Evolutionary conservation across 2,888 invertebrate genomes (phyloP), one percentile per base, ranked within the genome.

Genomic region (Augiades crinisus): DNA sequence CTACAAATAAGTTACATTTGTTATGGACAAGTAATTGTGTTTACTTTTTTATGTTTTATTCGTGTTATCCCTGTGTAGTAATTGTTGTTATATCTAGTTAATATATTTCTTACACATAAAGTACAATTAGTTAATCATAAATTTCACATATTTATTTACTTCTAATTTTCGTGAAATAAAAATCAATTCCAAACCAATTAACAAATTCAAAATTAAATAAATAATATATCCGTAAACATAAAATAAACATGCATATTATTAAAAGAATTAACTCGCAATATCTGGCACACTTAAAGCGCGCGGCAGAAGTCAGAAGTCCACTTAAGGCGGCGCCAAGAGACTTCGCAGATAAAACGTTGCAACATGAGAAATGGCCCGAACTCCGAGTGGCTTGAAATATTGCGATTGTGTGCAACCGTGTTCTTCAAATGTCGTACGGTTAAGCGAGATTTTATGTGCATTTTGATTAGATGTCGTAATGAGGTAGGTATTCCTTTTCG

Each of bases 291-390:
- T 73, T 70, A 68, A 67, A 67, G 65, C 63, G 63, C 60, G 67
- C 60, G 65, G 69, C 70, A 69, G 64, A 78, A 82, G 80, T 82
- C 79, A 47, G 14, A 47, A 46, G 46, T 40, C 46, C 45, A 46
- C 46, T 53, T 53, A 34, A 40, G 16, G 10, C 41, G 40, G 53
- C 40, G 46, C 47, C 53, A 43, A 43, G 50, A 34, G 78, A 75
- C 76, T 78, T 72, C 60, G 60, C 66, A 75, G 77, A 79, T 78
- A 81, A 80, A 80, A 78, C 71, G 74, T 64, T 71, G 71, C 67
- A 70, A 74, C 73, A 79, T 81, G 81, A 84, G 78, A 78, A 78
- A 85, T 83, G 72, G 76, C 61, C 63, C 69, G 59, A 63, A 71
- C 65, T 67, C 65, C 69, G 71, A 77, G 75, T 70, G 70, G 65